phyloP scores from a whole-genome alignment of 2,113 vertebrate species.

The Rhinoderma darwinii region DNA sequence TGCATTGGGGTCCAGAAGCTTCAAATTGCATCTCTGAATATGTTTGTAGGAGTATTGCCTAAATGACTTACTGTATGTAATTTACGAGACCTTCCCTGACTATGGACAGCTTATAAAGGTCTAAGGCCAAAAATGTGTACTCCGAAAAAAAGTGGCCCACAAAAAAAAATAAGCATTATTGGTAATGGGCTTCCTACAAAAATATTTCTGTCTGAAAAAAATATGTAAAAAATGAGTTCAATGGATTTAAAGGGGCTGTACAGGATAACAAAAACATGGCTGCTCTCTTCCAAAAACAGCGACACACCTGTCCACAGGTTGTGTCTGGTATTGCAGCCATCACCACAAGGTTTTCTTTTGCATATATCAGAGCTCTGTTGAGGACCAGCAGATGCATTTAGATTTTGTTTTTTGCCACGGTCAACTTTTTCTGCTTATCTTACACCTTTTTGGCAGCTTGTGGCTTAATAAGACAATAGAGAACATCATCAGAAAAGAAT shows the following conservation, averaged over 20 bases:
- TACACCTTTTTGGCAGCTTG: conserved; percentile 26
- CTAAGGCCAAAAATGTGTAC: background rate
- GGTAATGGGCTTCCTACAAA: background rate
- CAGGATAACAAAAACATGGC: no score
- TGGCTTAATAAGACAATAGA: conserved; percentile 18
- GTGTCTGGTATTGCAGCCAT: no score
- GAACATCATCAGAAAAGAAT: conserved; percentile 21
- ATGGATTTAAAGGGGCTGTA: background rate
- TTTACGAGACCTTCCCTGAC: background rate
- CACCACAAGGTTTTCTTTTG: background rate
- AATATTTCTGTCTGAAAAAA: background rate
- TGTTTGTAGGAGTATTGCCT: no score
- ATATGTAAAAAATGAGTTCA: background rate
- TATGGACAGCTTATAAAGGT: background rate
- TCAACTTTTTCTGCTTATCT: conserved; percentile 19
- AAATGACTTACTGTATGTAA: background rate
- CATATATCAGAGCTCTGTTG: background rate
- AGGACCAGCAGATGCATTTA: background rate
- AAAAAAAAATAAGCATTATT: background rate
- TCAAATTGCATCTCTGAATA: background rate
- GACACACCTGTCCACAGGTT: no score
- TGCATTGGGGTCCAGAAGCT: background rate
- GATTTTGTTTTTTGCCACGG: background rate
- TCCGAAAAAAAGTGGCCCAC: background rate
- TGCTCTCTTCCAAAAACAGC: no score